Evolutionary conservation across 2,888 invertebrate genomes (phyloP).

Genomic region (Bellardia bayeri): DNA sequence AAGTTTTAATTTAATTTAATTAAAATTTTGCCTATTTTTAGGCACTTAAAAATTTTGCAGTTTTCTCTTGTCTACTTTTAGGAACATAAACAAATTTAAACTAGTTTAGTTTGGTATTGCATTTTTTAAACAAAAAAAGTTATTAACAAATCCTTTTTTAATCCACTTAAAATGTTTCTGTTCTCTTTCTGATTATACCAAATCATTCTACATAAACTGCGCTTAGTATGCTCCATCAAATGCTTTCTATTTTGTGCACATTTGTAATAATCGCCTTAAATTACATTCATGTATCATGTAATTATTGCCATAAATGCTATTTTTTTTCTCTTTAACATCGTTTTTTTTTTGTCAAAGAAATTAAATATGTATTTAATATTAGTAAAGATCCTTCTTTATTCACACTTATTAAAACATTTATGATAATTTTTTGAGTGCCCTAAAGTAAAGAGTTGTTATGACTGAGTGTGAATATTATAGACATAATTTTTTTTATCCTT

Average conservation of each 20-base stretch:
- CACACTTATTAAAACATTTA: constrained; percentile 52
- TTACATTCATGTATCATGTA: neutral
- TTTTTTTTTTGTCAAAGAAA: neutral
- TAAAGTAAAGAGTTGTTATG: constrained; percentile 23
- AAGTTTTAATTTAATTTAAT: too few relatives aligned
- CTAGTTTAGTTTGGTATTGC: neutral
- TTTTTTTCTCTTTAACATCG: neutral
- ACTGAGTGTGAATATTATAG: constrained; percentile 11
- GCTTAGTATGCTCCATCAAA: neutral
- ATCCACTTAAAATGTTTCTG: neutral
- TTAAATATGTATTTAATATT: neutral
- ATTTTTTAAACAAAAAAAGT: neutral
- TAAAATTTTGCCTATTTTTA: neutral
- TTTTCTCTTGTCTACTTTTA: neutral
- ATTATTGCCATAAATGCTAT: constrained; percentile 3
- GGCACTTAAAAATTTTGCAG: neutral
- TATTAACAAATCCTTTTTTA: neutral
- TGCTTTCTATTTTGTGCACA: neutral
- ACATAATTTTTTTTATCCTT: too few relatives aligned
- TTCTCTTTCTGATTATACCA: neutral
- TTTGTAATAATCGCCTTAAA: constrained; percentile 16
- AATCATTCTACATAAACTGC: too few relatives aligned
- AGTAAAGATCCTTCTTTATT: constrained; percentile 29
- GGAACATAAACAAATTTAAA: neutral
- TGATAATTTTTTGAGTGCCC: constrained; percentile 14